Evolutionary conservation across 2,888 invertebrate species (phyloP), one percentile per base, ranked within the genome.

Genomic region (Pseudococcus viburni): DNA sequence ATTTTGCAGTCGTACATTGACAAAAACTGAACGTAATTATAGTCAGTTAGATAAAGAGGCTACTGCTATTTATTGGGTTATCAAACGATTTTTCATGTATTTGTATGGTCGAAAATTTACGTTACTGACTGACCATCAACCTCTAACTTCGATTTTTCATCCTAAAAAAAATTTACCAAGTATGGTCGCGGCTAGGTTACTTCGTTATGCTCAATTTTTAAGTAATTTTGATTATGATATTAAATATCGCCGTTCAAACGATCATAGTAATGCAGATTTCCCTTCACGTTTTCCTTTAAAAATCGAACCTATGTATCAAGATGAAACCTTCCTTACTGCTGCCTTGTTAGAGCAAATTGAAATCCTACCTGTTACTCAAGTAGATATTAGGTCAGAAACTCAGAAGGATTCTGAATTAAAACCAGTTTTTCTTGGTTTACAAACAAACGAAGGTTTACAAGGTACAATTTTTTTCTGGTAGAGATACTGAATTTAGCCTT

Each of bases 211-310:
- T 22, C 15, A 9, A 11, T 88, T 48, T 4, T 89, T 92, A 46
- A 90, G 91, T 3, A 91, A 90, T 4, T 92, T 91, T 89, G 89
- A 91, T 84, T 90, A 90, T 85, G 80, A 89, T 0, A 89, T 90
- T 17, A 89, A 90, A 59, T 90, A 89, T 77, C 89, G 89, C 2
- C 51, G 84, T n/a, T 89, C 89, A 15, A 39, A 48, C 22, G 88
- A 89, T 11, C 89, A 90, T 84, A 51, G 33, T 6, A 88, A 89
- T 51, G 90, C 89, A 11, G 90, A 90, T 89, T 89, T 51, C 68
- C 77, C 89, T 17, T 90, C 90, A 1, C 88, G 90, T 39, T 80
- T 89, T 33, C 84, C 85, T 33, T 15, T 55, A 5, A n/a, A n/a
- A n/a, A 59, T 48, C 3, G 51, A 3, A 3, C 12, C 9, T 51